These are phyloP conservation scores for Accipiter badius DNA, from an alignment of 2,797 vertebrate genomes.

Conservation along the genomic window DNA sequence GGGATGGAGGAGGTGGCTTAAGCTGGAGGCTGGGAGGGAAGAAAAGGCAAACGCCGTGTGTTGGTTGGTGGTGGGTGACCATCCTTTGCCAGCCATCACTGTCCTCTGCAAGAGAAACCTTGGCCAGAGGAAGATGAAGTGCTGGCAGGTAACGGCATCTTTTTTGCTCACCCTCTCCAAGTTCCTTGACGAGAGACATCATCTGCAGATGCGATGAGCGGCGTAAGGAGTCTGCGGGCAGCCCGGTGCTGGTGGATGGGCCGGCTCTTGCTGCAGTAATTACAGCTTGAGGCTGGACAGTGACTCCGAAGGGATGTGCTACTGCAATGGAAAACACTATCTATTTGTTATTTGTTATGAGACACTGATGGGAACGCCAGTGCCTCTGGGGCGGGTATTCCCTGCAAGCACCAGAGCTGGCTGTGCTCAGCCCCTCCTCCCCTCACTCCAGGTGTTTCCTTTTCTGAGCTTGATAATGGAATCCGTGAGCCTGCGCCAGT, in stretches of 20 bases:
- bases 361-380: background rate
- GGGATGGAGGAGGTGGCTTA: background rate
- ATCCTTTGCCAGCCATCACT: background rate
- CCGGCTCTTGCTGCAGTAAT: background rate
- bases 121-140: background rate
- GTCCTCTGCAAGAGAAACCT: background rate
- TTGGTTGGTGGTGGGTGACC: background rate
- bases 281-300: background rate
- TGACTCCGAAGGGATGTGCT: background rate
- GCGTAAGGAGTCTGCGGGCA: background rate
- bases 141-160: background rate
- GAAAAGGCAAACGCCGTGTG: fast-evolving
- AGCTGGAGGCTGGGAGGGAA: background rate
- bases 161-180: background rate
- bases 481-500: background rate
- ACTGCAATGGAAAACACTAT: background rate
- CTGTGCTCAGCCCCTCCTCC: constrained; percentile 12
- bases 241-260: background rate
- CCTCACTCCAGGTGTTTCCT: constrained; percentile 64
- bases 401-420: background rate
- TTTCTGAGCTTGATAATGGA: constrained; percentile 33
- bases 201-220: background rate
- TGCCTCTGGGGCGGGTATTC: background rate
- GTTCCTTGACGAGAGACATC: fast-evolving
- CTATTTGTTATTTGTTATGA: background rate